Evolutionary conservation across 2,888 invertebrate species (phyloP), one percentile per base, ranked within the genome.

Genomic region (Timema cristinae): DNA sequence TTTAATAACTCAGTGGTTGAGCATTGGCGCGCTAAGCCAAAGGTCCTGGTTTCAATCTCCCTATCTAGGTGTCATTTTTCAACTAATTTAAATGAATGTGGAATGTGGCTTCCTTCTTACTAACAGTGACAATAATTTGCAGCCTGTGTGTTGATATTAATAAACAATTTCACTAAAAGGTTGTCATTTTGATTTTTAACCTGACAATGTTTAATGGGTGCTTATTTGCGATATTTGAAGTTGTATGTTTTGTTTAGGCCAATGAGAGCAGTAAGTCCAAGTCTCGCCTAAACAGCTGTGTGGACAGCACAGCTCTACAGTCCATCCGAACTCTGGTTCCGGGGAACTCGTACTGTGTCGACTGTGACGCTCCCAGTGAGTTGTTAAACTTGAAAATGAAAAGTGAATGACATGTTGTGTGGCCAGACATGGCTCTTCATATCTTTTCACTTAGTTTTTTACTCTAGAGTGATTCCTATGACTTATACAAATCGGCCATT

Each of bases 321-420:
- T 86, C 89, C 67, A 90, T 91, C 77, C 85, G 89, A 74, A 86
- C 85, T 68, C 84, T 88, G 75, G 89, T 91, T 66, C 87, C 89
- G 70, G 95, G 95, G 73, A 98, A 98, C 82, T 90, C 90, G 73
- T 87, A 87, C 75, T 98, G 98, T 82, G 96, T 95, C 68, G 98
- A 98, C 81, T 98, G 98, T 82, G 94, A 92, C 78, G 90, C 93
- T 48, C 86, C 89, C 73, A 94, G 96, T 95, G 85, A 86, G 89
- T 85, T n/a, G 32, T 2, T 32, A 32, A 32, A 32, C 32, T 32
- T 32, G 32, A 32, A 4, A 32, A 32, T 32, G 32, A 32, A 32
- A 32, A 32, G 32, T 32, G 32, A 32, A 32, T 1, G 32, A 32
- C 32, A 32, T 4, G 32, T 32, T 32, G 32, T 32, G 32, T 32